phyloP scores from a whole-genome alignment of 2,888 invertebrate genomes.

The Pseudococcus longispinus region DNA sequence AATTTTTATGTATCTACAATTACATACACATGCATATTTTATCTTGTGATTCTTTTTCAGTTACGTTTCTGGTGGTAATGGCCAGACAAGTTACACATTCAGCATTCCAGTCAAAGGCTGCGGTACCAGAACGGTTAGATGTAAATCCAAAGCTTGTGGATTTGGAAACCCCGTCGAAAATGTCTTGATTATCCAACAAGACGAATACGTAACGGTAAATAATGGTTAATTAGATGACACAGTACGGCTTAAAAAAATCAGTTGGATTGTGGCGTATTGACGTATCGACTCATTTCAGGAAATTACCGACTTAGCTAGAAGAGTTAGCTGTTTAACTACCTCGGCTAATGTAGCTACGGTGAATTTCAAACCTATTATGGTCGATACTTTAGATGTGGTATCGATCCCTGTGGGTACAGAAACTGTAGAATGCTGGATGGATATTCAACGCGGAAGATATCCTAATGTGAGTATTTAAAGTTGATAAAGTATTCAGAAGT shows the following conservation, averaged over 20 bases:
- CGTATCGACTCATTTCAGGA: slow-evolving; percentile 62
- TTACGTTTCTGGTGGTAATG: slow-evolving; percentile 70
- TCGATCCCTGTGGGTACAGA: slow-evolving; percentile 68
- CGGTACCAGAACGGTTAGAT: slow-evolving; percentile 65
- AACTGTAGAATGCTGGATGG: slow-evolving; percentile 79
- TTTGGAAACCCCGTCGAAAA: slow-evolving; percentile 72
- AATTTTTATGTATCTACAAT: no score
- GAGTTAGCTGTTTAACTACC: slow-evolving; percentile 65
- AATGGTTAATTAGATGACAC: neutral
- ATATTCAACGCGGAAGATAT: slow-evolving; percentile 74
- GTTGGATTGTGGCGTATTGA: neutral
- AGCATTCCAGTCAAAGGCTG: slow-evolving; percentile 72
- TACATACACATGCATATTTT: no score
- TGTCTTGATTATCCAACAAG: slow-evolving; percentile 73
- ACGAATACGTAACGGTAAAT: slow-evolving; percentile 69
- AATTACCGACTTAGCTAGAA: slow-evolving; percentile 72
- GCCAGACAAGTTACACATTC: slow-evolving; percentile 69
- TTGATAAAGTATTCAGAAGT: neutral
- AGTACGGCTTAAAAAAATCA: neutral
- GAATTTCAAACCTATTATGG: slow-evolving; percentile 71
- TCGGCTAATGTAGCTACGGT: slow-evolving; percentile 61
- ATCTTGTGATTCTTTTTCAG: slow-evolving; percentile 63
- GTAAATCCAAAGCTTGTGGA: slow-evolving; percentile 63
- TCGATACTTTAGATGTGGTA: slow-evolving; percentile 73
- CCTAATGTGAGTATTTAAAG: slow-evolving; percentile 68